These are phyloP conservation scores for Eleginops maclovinus DNA, from an alignment of 2,113 vertebrate species.

Conservation along the genomic window DNA sequence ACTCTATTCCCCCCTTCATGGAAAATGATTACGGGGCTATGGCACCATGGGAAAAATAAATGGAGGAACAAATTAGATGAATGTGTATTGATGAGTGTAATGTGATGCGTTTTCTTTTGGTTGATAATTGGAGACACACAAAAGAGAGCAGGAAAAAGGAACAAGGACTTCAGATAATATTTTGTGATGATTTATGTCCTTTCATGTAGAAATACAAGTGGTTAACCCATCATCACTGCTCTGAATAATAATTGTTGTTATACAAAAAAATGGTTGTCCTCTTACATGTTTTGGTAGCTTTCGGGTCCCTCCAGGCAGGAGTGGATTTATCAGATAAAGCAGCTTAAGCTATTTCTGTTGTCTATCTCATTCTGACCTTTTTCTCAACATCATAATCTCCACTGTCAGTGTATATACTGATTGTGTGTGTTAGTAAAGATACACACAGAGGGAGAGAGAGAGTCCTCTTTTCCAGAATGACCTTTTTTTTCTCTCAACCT, in stretches of 20 bases:
- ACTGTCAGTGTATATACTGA: constrained; percentile 38
- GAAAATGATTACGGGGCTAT: constrained; percentile 62
- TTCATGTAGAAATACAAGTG: constrained; percentile 32
- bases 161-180: not conserved
- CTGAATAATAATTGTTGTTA: not conserved
- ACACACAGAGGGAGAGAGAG: not conserved
- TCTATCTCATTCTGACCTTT: constrained; percentile 50
- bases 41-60: constrained; percentile 58
- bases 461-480: constrained; percentile 41
- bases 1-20: constrained; percentile 10
- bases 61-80: constrained; percentile 56
- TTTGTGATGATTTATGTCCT: constrained; percentile 35
- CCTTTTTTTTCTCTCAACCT: constrained; percentile 40
- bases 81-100: constrained; percentile 47
- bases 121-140: constrained; percentile 5
- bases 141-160: constrained; percentile 7
- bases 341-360: constrained; percentile 41
- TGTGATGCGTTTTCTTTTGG: constrained; percentile 41
- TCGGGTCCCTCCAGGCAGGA: not conserved
- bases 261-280: not conserved
- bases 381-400: constrained; percentile 51
- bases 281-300: constrained; percentile 5
- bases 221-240: constrained; percentile 17
- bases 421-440: constrained; percentile 23
- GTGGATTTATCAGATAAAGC: constrained; percentile 25